Conservation (phyloP, 2,888 invertebrate genomes). For the Buathra laborator region DNA sequence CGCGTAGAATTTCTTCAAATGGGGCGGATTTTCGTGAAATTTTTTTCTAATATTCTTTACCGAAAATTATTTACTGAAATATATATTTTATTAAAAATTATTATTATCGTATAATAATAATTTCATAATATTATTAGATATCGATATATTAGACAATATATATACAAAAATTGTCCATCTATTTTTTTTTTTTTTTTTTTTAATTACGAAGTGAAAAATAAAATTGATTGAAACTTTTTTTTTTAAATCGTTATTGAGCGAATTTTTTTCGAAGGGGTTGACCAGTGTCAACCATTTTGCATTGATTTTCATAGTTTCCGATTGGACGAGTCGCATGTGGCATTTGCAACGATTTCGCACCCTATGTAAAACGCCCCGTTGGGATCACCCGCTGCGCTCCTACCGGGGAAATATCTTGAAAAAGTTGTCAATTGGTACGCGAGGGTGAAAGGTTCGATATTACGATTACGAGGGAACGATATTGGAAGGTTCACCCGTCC, state of each 20-base stretch:
- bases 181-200: too few relatives aligned
- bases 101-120: too few relatives aligned
- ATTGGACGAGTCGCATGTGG: constrained; percentile 69
- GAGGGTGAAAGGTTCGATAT: constrained; percentile 60
- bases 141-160: too few relatives aligned
- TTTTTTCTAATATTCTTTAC: not conserved
- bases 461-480: not conserved
- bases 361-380: constrained; percentile 14
- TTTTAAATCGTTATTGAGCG: not conserved
- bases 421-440: constrained; percentile 77
- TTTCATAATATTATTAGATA: too few relatives aligned
- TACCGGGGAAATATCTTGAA: constrained; percentile 73
- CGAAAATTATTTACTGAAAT: too few relatives aligned
- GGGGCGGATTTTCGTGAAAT: not conserved
- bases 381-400: constrained; percentile 52
- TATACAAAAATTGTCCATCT: too few relatives aligned
- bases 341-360: constrained; percentile 18
- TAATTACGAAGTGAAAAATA: too few relatives aligned
- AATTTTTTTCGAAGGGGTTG: not conserved
- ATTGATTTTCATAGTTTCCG: constrained; percentile 74
- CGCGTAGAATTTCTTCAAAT: not conserved
- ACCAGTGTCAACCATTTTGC: constrained; percentile 73
- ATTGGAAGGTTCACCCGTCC: constrained; percentile 38
- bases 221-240: not conserved
- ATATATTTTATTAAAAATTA: too few relatives aligned